Evolutionary conservation across 2,888 invertebrate genomes (phyloP).

Genomic region (Rapana venosa): DNA sequence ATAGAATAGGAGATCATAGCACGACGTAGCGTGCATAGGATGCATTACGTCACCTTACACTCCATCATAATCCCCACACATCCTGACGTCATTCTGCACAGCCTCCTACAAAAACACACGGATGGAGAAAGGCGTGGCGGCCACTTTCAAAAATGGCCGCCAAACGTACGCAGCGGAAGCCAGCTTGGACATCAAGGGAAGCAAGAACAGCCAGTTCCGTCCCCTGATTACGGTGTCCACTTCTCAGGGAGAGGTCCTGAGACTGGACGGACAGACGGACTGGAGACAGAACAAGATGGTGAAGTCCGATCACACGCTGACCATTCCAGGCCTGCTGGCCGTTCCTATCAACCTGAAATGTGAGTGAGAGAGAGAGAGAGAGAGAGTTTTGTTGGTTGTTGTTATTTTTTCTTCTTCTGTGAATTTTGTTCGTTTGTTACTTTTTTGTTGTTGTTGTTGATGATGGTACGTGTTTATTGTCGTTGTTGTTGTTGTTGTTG

Average conservation of each 20-base stretch:
- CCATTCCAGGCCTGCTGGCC: constrained; percentile 53
- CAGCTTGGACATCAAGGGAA: constrained; percentile 37
- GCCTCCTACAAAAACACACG: constrained; percentile 59
- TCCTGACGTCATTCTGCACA: constrained; percentile 44
- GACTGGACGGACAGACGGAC: constrained; percentile 54
- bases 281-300: constrained; percentile 55
- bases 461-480: too few species aligned
- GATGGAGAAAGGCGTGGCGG: constrained; percentile 53
- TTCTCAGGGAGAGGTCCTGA: constrained; percentile 56
- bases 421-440: too few species aligned
- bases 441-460: too few species aligned
- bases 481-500: too few species aligned
- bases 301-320: constrained; percentile 53
- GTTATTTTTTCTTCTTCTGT: too few species aligned
- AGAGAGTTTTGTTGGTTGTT: too few species aligned
- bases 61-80: not conserved
- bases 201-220: constrained; percentile 44
- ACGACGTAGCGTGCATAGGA: not conserved
- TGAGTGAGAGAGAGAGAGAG: constrained; percentile 49
- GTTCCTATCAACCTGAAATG: constrained; percentile 59
- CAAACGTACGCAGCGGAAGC: constrained; percentile 58
- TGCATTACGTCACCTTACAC: too few species aligned
- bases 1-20: not conserved
- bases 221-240: constrained; percentile 58
- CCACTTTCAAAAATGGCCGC: constrained; percentile 53